Evolutionary conservation across 2,888 invertebrate genomes (phyloP), one percentile per base, ranked within the genome.

Genomic region (Nemapogon koenigi): DNA sequence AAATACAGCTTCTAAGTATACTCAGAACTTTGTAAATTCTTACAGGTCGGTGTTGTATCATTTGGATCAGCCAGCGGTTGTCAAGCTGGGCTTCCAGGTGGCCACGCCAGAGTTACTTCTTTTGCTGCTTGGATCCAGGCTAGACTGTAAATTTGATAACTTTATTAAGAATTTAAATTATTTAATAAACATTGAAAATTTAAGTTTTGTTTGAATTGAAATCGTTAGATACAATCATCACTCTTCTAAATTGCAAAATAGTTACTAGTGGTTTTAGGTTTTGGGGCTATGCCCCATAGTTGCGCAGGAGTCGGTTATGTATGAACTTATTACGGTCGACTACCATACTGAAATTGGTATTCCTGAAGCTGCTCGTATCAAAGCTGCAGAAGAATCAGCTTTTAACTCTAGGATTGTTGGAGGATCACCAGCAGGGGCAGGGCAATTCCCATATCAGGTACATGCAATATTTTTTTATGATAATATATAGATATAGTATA

Each of bases 31-130:
- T 10, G 13, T 2, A 16, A n/a, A n/a, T 35, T 14, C 19, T 30
- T 30, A 10, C 54, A 65, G 64, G 52, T 66, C 35, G 65, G 62
- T 41, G 22, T 65, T 0, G 51, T 56, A 3, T 65, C 64, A 1
- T 63, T 60, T 40, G 57, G 55, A 0, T 49, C 52, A 1, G 46
- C 22, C 1, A 2, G 46, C 1, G 55, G 55, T 3, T 54, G 56
- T 38, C 37, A 49, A 30, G 8, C 8, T 1, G 45, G 48, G 10
- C 6, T 49, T 1, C 55, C 56, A 1, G 47, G 52, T 3, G 52
- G 42, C 0, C 53, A 36, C 40, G 49, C 48, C 3, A 46, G 56
- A 14, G 49, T 49, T 18, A 52, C 49, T 3, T 47, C 49, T 1
- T 55, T 39, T 43, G 4, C 17, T 2, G 35, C 41, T 37, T 45